These are phyloP conservation scores for Bombyx mandarina DNA, from an alignment of 1,140 invertebrate genomes.

Conservation along the genomic window DNA sequence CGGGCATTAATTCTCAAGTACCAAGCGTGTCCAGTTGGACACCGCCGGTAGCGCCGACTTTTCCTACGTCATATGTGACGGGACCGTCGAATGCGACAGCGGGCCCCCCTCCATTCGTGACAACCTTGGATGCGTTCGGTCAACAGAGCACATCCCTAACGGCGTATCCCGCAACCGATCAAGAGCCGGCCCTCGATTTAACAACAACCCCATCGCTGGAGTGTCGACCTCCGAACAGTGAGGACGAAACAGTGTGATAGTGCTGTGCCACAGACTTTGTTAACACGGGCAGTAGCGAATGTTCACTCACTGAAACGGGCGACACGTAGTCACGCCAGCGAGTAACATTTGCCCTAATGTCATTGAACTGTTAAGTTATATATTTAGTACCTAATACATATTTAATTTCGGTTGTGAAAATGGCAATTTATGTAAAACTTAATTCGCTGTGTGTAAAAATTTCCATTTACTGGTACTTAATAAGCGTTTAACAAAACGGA, in stretches of 20 bases:
- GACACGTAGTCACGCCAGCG: conserved; percentile 16
- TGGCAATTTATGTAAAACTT: conserved; percentile 66
- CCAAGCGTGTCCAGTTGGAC: conserved; percentile 42
- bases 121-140: conserved; percentile 4
- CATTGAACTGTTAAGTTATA: conserved; percentile 55
- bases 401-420: conserved; percentile 71
- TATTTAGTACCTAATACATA: conserved; percentile 54
- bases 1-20: conserved; percentile 30
- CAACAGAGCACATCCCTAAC: conserved; percentile 5
- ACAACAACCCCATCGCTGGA: conserved; percentile 30
- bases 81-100: conserved; percentile 4
- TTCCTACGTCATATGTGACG: conserved; percentile 13
- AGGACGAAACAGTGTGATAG: conserved; percentile 52
- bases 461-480: conserved; percentile 50
- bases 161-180: conserved; percentile 1
- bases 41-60: conserved; percentile 21
- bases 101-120: conserved; percentile 9
- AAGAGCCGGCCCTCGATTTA: conserved; percentile 51
- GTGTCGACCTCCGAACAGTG: conserved; percentile 25
- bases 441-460: conserved; percentile 55
- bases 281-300: too few relatives aligned
- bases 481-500: conserved; percentile 15
- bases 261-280: conserved; percentile 47
- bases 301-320: conserved; percentile 22
- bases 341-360: conserved; percentile 43